Base-by-base conservation (phyloP, 2,888 invertebrate genomes). In the Panzeria rudis region DNA sequence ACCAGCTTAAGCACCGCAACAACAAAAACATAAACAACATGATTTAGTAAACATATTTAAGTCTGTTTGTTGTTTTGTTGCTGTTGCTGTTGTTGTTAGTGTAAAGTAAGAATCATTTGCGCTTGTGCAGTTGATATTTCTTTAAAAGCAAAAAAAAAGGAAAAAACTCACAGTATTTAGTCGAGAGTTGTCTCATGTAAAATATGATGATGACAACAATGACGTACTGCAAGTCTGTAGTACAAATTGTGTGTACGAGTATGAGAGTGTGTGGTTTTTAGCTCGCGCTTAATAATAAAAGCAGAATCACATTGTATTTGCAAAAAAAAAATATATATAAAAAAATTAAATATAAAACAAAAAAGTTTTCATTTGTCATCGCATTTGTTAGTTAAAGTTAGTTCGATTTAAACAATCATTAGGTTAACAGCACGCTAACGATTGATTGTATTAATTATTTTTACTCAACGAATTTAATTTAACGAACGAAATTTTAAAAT, bases 401-500 rank as follows among this genome's bases (percentile, higher is more conserved):
- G 85, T 85, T 75, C 75, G 78, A 71, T 82, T 85, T 66, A 78
- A 85, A 75, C 85, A 82, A 76, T 69, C 85, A 78, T 75, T 71
- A 75, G 52, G 85, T 79, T 62, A 61, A 85, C 82, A 82, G 64
- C 75, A 71, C 71, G 64, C 71, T 25, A 64, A 41, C 71, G 64
- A 77, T 62, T 75, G 68, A 29, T 29, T 29, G 5, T 66, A 29
- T 47, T 62, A 76, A 44, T 64, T 64, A 62, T 75, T 76, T n/a
- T 17, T 15, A 50, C 66, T n/a, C 35, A 20, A 73, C 66, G 72
- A 72, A 29, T 35, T 25, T 52, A 61, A 61, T 50, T 35, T 44
- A 52, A 69, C 61, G 54, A 75, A 75, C 62, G 64, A 72, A 50
- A 7, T 23, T 62, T 35, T 35, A 9, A 9, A 41, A n/a, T 25